Conservation (phyloP, 2,888 invertebrate genomes). For the Odontocerum albicorne region DNA sequence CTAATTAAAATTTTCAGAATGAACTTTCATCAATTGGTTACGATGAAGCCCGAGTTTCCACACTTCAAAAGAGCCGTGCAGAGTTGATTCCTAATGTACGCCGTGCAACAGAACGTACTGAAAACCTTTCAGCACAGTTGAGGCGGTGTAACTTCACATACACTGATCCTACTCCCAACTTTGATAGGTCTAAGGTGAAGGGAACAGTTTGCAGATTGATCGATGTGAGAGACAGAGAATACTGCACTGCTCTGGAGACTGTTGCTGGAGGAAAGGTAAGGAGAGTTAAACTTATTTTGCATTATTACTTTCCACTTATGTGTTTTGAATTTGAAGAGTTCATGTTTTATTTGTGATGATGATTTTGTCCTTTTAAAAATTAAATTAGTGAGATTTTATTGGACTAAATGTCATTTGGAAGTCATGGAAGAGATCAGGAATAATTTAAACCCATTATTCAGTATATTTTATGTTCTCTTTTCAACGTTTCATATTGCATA, state of each 20-base stretch:
- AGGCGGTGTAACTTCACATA: constrained; percentile 71
- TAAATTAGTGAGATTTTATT: no score
- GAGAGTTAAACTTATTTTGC: no score
- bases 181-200: constrained; percentile 65
- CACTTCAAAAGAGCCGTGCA: constrained; percentile 54
- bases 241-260: constrained; percentile 80
- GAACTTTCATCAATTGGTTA: constrained; percentile 59
- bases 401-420: no score
- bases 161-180: constrained; percentile 74
- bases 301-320: no score
- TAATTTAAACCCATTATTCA: no score
- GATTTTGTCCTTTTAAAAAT: no score
- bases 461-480: no score
- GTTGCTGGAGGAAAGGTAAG: constrained; percentile 82
- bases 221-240: constrained; percentile 66
- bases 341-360: no score
- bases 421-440: no score
- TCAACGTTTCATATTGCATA: no score
- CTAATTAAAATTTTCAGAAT: no score
- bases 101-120: constrained; percentile 56
- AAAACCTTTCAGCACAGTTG: constrained; percentile 59
- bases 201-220: constrained; percentile 84
- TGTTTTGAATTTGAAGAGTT: no score
- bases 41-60: constrained; percentile 61
- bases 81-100: constrained; percentile 59